These are phyloP conservation scores for Phylloscopus whistleri DNA, from an alignment of 2,113 vertebrate species.

Conservation along the genomic window DNA sequence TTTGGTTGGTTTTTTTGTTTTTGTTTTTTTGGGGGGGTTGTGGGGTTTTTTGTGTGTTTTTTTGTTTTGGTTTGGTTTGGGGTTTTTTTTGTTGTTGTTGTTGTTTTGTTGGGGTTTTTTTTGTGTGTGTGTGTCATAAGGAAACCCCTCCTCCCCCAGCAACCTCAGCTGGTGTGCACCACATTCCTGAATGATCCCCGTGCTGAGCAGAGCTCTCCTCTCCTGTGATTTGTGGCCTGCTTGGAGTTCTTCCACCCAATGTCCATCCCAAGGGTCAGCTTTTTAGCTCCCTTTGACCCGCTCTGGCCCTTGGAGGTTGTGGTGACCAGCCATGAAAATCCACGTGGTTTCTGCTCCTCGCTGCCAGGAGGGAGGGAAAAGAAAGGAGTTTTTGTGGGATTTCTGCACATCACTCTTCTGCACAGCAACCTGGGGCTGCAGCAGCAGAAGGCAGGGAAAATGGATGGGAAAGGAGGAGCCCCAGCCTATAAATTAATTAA, in stretches of 20 bases:
- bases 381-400: background rate
- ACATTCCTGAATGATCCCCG: background rate
- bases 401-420: fast-evolving
- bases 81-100: too few species aligned
- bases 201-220: background rate
- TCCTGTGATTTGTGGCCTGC: background rate
- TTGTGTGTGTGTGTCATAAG: background rate
- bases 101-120: too few species aligned
- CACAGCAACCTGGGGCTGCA: background rate
- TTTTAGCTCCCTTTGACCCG: background rate
- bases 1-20: too few species aligned
- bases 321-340: background rate
- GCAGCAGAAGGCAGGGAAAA: background rate
- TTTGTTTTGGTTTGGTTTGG: too few species aligned
- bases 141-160: background rate
- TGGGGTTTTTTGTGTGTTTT: too few species aligned
- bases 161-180: fast-evolving
- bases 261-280: background rate
- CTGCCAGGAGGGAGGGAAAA: background rate
- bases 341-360: background rate
- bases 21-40: too few species aligned
- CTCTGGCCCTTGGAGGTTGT: background rate
- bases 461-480: background rate
- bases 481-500: background rate
- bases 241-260: background rate